phyloP scores from a whole-genome alignment of 1,140 invertebrate species.

The Stenopsyche tienmushanensis region DNA sequence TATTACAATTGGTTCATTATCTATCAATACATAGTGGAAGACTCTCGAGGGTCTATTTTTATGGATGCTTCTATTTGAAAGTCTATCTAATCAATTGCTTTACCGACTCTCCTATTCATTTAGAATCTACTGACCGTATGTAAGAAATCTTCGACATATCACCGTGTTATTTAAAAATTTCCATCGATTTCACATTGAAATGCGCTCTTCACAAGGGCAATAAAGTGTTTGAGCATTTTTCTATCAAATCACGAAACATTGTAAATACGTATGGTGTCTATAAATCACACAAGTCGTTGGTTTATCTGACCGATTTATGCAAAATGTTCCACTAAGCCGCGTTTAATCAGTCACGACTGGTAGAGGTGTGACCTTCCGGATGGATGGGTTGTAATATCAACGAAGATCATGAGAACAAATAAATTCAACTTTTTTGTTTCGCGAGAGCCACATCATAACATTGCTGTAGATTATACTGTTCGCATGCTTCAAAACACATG shows the following conservation, averaged over 20 bases:
- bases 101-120: too few species aligned
- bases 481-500: neutral
- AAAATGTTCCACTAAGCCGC: neutral
- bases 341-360: slow-evolving; percentile 6
- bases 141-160: neutral
- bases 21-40: too few species aligned
- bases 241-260: neutral
- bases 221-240: neutral
- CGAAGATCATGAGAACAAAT: neutral
- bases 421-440: too few species aligned
- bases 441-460: too few species aligned
- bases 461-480: neutral
- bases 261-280: neutral
- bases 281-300: neutral
- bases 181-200: neutral
- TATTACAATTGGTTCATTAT: too few species aligned
- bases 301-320: neutral
- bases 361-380: slow-evolving; percentile 4
- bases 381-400: neutral
- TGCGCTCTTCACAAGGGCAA: neutral
- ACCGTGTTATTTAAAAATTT: neutral
- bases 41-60: too few species aligned
- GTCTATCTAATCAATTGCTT: too few species aligned
- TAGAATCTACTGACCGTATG: neutral
- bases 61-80: too few species aligned